Evolutionary conservation across 1,140 invertebrate species (phyloP).

Genomic region (Mercenaria mercenaria): DNA sequence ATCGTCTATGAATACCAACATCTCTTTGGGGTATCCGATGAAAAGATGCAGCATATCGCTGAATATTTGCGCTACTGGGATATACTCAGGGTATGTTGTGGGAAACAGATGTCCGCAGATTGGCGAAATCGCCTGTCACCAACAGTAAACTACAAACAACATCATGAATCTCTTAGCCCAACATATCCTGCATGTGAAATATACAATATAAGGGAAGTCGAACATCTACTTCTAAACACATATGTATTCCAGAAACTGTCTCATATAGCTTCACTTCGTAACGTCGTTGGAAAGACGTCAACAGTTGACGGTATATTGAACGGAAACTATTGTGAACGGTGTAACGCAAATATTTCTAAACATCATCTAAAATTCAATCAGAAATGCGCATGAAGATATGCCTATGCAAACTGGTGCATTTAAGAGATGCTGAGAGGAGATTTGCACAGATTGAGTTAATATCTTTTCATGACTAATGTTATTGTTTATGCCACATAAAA

Average conservation of each 20-base stretch:
- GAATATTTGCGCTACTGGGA: conserved; percentile 5
- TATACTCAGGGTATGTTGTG: neutral
- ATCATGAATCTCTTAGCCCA: neutral
- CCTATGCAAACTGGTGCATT: no score
- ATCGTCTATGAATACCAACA: neutral
- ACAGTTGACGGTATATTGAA: neutral
- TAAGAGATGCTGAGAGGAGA: no score
- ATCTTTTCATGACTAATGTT: no score
- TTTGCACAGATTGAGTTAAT: no score
- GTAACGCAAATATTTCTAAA: neutral
- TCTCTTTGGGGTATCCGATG: neutral
- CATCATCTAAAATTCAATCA: no score
- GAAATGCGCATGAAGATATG: no score
- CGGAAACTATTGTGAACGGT: neutral
- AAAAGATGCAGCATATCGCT: neutral
- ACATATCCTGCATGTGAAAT: neutral
- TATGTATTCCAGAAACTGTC: neutral
- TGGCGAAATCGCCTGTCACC: neutral
- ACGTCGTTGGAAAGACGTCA: neutral
- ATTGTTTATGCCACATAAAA: no score
- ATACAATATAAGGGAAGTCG: neutral
- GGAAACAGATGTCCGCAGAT: neutral
- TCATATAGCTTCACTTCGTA: neutral
- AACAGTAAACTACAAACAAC: neutral
- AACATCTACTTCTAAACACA: neutral